A percentile compares a stretch with the other conserved stretches of the same genome.
Conservation (phyloP, 2,888 invertebrate genomes). For the Pheosia gnoma region DNA sequence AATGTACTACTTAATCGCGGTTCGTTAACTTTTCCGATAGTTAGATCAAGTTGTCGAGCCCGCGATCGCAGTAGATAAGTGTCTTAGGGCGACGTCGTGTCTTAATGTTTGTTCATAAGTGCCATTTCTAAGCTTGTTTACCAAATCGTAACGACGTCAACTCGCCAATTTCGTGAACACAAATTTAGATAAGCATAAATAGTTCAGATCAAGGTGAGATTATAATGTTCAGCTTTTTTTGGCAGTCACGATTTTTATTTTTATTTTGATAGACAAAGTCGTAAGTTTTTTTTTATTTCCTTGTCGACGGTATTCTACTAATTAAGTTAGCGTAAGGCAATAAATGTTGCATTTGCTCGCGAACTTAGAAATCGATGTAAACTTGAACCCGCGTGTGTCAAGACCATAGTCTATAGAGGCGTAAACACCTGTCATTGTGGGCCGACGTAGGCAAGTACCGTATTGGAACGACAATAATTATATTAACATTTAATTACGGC, state of each 20-base stretch:
- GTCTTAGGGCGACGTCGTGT: constrained; percentile 43
- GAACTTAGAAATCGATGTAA: constrained; percentile 16
- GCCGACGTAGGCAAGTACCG: constrained; percentile 19
- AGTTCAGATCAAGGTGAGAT: constrained; percentile 62
- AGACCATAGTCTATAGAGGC: constrained; percentile 25
- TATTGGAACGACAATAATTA: constrained; percentile 14
- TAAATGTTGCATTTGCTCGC: constrained; percentile 13
- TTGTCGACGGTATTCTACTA: constrained; percentile 21
- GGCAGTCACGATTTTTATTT: constrained; percentile 48
- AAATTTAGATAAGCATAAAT: constrained; percentile 65
- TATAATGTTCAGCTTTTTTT: constrained; percentile 44
- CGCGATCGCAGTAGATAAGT: constrained; percentile 43
- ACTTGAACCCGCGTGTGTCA: constrained; percentile 13
- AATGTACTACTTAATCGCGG: constrained; percentile 39
- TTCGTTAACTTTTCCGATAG: constrained; percentile 49
- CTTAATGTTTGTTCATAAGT: constrained; percentile 59
- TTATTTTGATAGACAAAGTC: constrained; percentile 37
- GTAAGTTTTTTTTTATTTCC: no score
- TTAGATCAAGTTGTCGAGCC: constrained; percentile 38
- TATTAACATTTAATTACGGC: constrained; percentile 13
- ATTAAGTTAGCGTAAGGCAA: constrained; percentile 30
- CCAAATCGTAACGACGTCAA: constrained; percentile 42
- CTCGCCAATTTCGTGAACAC: constrained; percentile 60
- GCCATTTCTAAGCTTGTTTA: constrained; percentile 54
- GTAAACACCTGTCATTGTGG: constrained; percentile 25